These are phyloP conservation scores for Macquaria ambigua DNA, from an alignment of 2,113 vertebrate genomes.

Conservation along the genomic window DNA sequence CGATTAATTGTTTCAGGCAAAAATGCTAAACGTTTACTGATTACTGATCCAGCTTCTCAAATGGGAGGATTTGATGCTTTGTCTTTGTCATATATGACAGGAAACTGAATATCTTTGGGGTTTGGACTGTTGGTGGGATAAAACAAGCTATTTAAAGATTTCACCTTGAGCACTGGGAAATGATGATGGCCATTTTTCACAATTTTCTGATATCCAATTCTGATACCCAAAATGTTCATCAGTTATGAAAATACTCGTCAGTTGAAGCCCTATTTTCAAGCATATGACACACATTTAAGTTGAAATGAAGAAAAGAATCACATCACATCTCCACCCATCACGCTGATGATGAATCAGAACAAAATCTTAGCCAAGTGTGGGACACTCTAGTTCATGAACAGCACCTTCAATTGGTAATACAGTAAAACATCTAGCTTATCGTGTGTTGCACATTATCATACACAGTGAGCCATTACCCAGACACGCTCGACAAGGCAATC, in stretches of 20 bases:
- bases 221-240: background rate
- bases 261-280: background rate
- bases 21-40: background rate
- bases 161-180: background rate
- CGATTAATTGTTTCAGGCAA: background rate
- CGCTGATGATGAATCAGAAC: background rate
- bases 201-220: too few relatives aligned
- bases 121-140: background rate
- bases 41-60: background rate
- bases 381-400: background rate
- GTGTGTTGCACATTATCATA: constrained; percentile 17
- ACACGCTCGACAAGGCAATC: constrained; percentile 32
- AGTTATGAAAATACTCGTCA: background rate
- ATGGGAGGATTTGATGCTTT: background rate
- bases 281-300: background rate
- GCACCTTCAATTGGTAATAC: background rate
- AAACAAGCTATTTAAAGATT: background rate
- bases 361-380: background rate
- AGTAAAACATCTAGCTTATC: background rate
- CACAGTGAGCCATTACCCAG: constrained; percentile 7
- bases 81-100: background rate
- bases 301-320: background rate
- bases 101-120: background rate
- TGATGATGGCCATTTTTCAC: background rate
- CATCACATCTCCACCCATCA: background rate